phyloP scores from a whole-genome alignment of 2,113 vertebrate genomes.

The Athene noctua region DNA sequence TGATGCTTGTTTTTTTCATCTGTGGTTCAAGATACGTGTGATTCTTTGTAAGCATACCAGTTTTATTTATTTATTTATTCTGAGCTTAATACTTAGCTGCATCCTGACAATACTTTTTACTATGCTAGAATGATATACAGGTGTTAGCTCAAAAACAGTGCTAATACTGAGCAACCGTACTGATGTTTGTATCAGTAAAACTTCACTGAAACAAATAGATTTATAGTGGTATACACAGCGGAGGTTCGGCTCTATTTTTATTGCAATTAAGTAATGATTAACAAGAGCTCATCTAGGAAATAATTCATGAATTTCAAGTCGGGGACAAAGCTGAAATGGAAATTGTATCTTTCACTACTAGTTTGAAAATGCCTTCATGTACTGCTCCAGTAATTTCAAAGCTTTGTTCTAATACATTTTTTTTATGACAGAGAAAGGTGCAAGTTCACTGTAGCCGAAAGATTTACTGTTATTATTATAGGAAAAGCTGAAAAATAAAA shows the following conservation, averaged over 20 bases:
- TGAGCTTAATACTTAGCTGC: not conserved
- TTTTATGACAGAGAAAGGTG: not conserved
- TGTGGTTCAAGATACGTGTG: not conserved
- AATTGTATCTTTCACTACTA: not conserved
- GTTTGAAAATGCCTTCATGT: not conserved
- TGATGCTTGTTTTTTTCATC: not conserved
- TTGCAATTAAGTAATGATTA: not conserved
- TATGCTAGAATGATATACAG: not conserved
- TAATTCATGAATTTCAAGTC: not conserved
- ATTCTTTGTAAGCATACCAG: not conserved
- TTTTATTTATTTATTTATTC: not conserved
- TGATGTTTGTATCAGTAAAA: not conserved
- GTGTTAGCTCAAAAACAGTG: not conserved
- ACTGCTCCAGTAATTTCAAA: not conserved
- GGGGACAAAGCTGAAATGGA: not conserved
- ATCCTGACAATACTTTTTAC: not conserved
- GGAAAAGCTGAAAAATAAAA: not conserved
- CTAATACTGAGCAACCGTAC: not conserved
- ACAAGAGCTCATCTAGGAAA: not conserved
- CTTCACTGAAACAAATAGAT: not conserved
- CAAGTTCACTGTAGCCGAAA: not conserved
- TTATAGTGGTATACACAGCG: not conserved
- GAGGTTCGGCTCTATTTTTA: not conserved
- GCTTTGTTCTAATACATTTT: not conserved
- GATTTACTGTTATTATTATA: not conserved